Evolutionary conservation across 2,888 invertebrate genomes (phyloP).

Genomic region (Apantesis nais): DNA sequence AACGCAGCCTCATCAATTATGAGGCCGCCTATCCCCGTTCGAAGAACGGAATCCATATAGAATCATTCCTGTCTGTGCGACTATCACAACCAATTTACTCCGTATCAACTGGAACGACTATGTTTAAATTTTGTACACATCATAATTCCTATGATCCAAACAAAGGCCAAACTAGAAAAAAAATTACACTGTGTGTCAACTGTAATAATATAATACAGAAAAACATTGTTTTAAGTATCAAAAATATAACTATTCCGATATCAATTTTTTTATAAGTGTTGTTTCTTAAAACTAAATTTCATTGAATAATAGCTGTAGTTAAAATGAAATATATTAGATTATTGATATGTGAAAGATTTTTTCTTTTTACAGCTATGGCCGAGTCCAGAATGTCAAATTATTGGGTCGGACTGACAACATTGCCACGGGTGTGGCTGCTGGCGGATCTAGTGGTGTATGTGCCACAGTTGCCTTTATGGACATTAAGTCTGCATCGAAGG

Average conservation of each 20-base stretch:
- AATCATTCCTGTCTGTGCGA: neutral
- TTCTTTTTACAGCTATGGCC: constrained; percentile 93
- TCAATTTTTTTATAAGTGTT: neutral
- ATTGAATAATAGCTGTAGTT: constrained; percentile 23
- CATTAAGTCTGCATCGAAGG: constrained; percentile 97
- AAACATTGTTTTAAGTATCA: neutral
- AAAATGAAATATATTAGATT: constrained; percentile 43
- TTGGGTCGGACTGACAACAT: constrained; percentile 88
- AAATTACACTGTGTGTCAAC: neutral
- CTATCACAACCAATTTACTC: neutral
- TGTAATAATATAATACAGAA: neutral
- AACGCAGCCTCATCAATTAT: neutral
- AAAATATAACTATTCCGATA: neutral
- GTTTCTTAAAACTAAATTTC: neutral
- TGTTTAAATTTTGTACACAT: neutral
- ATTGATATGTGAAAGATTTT: constrained; percentile 50
- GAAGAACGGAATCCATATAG: neutral
- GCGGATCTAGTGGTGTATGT: constrained; percentile 88
- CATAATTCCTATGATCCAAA: neutral
- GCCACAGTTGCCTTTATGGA: constrained; percentile 98
- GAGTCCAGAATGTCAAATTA: constrained; percentile 98
- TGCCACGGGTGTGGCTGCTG: constrained; percentile 81
- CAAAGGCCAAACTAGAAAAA: neutral
- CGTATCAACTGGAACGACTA: no score
- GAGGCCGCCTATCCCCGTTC: neutral